These are phyloP conservation scores for Dioctria linearis DNA, from an alignment of 2,888 invertebrate species.

Conservation along the genomic window DNA sequence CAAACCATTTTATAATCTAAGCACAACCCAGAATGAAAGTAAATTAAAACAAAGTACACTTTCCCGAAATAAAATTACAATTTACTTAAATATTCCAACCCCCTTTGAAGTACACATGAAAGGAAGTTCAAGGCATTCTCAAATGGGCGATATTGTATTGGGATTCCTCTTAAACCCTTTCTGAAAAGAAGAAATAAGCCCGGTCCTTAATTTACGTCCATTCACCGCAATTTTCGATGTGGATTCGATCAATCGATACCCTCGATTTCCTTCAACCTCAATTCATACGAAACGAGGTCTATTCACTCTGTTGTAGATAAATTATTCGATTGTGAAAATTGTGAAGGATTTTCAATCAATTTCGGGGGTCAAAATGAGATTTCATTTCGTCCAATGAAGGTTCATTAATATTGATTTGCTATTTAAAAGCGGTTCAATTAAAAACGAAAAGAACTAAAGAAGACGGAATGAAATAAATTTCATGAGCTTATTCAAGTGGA, in stretches of 20 bases:
- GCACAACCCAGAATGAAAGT: no score
- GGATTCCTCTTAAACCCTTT: conserved; percentile 36
- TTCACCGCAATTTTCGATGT: conserved; percentile 43
- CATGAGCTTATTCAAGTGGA: no score
- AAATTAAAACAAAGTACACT: no score
- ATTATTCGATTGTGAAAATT: conserved; percentile 49
- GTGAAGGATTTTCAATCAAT: conserved; percentile 45
- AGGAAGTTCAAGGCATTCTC: no score
- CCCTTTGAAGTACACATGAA: no score
- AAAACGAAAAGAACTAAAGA: no score
- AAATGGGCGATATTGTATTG: conserved; percentile 12
- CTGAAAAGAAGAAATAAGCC: background rate
- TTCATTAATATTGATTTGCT: conserved; percentile 16
- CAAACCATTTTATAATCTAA: no score
- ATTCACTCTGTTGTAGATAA: conserved; percentile 40
- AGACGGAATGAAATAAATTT: no score
- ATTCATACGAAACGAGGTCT: conserved; percentile 41
- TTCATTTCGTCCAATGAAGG: conserved; percentile 11
- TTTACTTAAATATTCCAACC: no score
- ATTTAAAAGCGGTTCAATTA: background rate
- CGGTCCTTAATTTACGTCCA: conserved; percentile 32
- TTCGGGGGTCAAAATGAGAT: conserved; percentile 23
- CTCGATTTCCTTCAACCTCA: conserved; percentile 40
- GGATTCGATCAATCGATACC: conserved; percentile 42
- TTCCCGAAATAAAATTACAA: no score